Conservation (phyloP, 2,113 vertebrate species). For the Archocentrus centrarchus region DNA sequence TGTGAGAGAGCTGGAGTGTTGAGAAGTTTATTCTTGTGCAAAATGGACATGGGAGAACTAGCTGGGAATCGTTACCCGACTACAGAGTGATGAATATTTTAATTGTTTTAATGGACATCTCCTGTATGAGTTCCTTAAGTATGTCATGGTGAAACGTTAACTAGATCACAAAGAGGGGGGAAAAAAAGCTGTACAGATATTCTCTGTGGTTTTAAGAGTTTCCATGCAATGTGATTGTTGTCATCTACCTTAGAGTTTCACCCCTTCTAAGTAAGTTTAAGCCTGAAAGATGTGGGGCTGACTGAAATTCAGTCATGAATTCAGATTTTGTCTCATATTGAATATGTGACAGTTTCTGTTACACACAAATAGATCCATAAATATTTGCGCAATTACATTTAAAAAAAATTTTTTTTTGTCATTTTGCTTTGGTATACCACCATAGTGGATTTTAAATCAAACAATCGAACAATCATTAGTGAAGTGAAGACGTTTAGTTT, state of each 20-base stretch:
- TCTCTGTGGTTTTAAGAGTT: conserved; percentile 1
- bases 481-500: not conserved
- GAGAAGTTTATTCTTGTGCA: conserved; percentile 23
- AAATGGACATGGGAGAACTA: conserved; percentile 14
- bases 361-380: not conserved
- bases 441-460: not conserved
- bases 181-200: not conserved
- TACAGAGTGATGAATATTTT: conserved; percentile 55
- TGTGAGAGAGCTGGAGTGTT: not conserved
- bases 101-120: conserved; percentile 61
- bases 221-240: conserved; percentile 1
- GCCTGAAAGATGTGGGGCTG: not conserved
- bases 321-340: not conserved
- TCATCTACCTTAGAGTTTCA: not conserved
- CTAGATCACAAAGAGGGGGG: not conserved
- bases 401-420: not conserved
- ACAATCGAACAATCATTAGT: not conserved
- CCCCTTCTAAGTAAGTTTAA: not conserved
- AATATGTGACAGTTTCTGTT: not conserved
- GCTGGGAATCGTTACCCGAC: not conserved
- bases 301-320: not conserved
- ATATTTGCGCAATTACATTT: not conserved
- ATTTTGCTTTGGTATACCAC: not conserved
- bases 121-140: conserved; percentile 30
- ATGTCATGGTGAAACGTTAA: not conserved